phyloP scores from a whole-genome alignment of 2,888 invertebrate species.

The Labia minor region DNA sequence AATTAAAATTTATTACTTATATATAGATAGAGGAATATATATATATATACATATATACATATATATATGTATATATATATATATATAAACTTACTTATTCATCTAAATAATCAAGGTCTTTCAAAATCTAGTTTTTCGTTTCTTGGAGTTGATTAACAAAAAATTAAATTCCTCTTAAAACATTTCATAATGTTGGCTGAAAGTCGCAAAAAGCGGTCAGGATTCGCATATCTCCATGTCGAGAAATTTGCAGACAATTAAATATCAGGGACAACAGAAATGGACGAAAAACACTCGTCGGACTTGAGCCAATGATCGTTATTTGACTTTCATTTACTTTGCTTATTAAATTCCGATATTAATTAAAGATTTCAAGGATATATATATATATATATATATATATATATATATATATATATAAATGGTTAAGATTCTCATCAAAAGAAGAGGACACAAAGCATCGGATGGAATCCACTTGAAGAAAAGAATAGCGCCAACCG shows the following conservation, averaged over 20 bases:
- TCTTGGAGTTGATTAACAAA: background rate
- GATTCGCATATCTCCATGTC: background rate
- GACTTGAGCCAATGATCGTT: background rate
- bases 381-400: too few species aligned
- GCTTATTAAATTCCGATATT: background rate
- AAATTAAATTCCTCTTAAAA: background rate
- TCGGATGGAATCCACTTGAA: too few species aligned
- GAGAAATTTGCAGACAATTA: background rate
- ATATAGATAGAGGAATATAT: too few species aligned
- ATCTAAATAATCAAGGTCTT: background rate
- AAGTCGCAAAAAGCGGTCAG: background rate
- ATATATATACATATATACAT: too few species aligned
- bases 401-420: too few species aligned
- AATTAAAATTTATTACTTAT: background rate
- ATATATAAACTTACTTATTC: background rate
- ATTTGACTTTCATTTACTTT: background rate
- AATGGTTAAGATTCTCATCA: too few species aligned
- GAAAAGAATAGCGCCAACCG: too few species aligned
- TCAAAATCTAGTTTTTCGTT: background rate
- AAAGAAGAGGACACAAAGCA: too few species aligned
- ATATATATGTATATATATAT: too few species aligned
- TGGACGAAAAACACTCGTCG: background rate
- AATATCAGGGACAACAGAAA: background rate
- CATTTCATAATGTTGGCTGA: background rate
- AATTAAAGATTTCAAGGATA: too few species aligned